phyloP scores from a whole-genome alignment of 2,888 invertebrate genomes.

The Craniophora ligustri region DNA sequence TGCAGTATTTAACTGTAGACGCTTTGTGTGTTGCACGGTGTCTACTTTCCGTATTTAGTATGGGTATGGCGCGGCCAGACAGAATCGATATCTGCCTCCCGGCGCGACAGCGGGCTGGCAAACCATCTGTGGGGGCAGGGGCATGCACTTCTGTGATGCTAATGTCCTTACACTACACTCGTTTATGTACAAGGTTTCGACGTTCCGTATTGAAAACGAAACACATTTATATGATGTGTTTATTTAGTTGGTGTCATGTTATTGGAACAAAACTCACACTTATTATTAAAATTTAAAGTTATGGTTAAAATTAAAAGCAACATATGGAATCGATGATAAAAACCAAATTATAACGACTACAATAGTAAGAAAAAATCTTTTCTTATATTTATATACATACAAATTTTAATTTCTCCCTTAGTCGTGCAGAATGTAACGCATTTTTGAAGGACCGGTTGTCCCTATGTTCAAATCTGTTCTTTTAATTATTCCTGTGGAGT shows the following conservation, averaged over 20 bases:
- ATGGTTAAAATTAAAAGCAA: no score
- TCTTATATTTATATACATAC: no score
- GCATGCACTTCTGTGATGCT: constrained; percentile 69
- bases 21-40: constrained; percentile 58
- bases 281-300: no score
- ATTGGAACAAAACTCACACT: not conserved
- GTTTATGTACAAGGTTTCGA: not conserved
- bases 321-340: no score
- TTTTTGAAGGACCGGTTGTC: no score
- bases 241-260: not conserved
- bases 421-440: no score
- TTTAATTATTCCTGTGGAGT: no score
- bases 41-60: constrained; percentile 76
- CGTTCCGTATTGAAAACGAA: not conserved
- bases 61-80: constrained; percentile 74
- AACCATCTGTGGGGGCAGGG: constrained; percentile 67
- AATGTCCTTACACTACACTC: constrained; percentile 50
- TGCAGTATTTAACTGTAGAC: constrained; percentile 63
- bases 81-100: constrained; percentile 80
- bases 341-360: no score
- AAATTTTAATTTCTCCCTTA: no score
- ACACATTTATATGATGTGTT: no score
- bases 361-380: no score
- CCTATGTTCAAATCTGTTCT: no score
- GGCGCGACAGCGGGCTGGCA: constrained; percentile 63